Evolutionary conservation across 1,140 invertebrate genomes (phyloP).

Genomic region (Drosophila serrata): DNA sequence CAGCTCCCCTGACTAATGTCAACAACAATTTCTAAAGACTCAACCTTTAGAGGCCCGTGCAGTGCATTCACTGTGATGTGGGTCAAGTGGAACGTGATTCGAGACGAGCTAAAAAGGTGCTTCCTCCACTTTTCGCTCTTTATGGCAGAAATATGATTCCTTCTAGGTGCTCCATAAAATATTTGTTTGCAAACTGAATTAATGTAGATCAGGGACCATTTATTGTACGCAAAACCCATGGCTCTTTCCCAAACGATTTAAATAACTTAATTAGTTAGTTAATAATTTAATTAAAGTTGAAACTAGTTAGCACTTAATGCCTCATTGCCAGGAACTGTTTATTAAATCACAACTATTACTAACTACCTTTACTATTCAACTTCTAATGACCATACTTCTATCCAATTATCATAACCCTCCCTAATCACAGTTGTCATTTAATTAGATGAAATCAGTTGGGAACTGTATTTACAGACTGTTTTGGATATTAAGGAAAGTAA

Average conservation of each 20-base stretch:
- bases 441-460: neutral
- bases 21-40: slow-evolving; percentile 34
- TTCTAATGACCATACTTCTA: neutral
- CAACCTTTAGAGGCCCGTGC: slow-evolving; percentile 40
- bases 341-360: neutral
- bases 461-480: neutral
- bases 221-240: neutral
- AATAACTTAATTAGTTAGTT: slow-evolving; percentile 4
- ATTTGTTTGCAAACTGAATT: neutral
- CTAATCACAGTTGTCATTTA: neutral
- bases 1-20: slow-evolving; percentile 44
- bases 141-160: slow-evolving; percentile 28
- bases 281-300: neutral
- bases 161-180: slow-evolving; percentile 2
- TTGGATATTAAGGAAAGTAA: neutral
- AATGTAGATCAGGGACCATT: slow-evolving; percentile 15
- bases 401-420: neutral
- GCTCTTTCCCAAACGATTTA: neutral
- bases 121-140: slow-evolving; percentile 28
- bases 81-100: slow-evolving; percentile 60
- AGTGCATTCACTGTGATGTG: slow-evolving; percentile 35
- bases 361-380: neutral
- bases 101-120: slow-evolving; percentile 20
- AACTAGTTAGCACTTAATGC: neutral
- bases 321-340: slow-evolving; percentile 1